Base-by-base conservation (phyloP, 2,113 vertebrate species). In the Sebastes schlegelii region DNA sequence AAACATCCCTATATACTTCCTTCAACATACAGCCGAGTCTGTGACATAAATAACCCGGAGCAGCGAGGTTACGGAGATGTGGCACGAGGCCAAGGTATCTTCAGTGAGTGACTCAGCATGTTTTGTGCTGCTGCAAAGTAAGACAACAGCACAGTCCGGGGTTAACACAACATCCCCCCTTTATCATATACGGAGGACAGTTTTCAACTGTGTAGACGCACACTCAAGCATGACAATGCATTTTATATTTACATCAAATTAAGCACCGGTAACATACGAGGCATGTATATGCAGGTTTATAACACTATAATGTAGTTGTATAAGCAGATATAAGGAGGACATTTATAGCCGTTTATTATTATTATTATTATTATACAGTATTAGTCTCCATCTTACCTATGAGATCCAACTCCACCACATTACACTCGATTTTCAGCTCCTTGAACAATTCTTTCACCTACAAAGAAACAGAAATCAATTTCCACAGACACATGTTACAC, bases 371-470 rank as follows among this genome's bases (percentile, higher is more conserved):
- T 10, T 19, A 9, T 63, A 42, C 8, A 64, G 42, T 64, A 64
- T 34, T 4, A 1, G 26, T 10, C 8, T 26, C 6, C 5, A n/a
- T 82, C 96, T 97, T 93, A 99, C 98, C 96, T 2, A 95, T 93
- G 58, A 96, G 90, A 91, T 99, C 98, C 77, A 99, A 93, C 76
- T 99, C 98, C 92, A 99, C 64, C 63, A 94, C 93, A 9, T 95
- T 95, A 68, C 87, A 97, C 7, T 95, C 95, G n/a, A 97, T 95
- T n/a, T 89, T 94, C 82, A 99, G 67, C 48, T 96, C 95, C 48
- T 74, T 91, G 92, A 99, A 99, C 26, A 99, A 95, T 9, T 97
- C 97, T 87, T 99, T 99, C 65, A 99, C 98, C 98, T 99, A 9
- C 10, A 93, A 55, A 66, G 4, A 87, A 19, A 92, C 17, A 55